phyloP scores from a whole-genome alignment of 2,888 invertebrate genomes.

The Andrena praecox region DNA sequence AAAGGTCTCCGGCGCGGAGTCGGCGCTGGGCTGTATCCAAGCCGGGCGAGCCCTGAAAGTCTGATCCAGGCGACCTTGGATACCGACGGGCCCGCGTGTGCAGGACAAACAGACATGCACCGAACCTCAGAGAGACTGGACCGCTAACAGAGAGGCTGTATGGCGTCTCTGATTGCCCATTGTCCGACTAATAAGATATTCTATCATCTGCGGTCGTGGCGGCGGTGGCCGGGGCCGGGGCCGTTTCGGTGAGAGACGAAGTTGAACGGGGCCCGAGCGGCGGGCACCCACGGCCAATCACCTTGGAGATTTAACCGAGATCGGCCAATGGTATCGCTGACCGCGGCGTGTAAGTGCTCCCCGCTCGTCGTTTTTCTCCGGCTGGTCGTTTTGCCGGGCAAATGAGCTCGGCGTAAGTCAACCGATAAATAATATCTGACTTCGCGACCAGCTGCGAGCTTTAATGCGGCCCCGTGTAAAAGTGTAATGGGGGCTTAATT shows the following conservation, averaged over 20 bases:
- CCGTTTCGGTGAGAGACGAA: constrained; percentile 64
- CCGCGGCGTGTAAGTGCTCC: constrained; percentile 54
- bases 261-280: constrained; percentile 30
- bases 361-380: constrained; percentile 57
- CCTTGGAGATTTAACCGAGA: constrained; percentile 69
- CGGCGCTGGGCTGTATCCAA: not conserved
- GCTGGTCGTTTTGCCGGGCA: constrained; percentile 71
- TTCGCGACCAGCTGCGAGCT: constrained; percentile 75
- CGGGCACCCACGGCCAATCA: constrained; percentile 71
- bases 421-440: constrained; percentile 80
- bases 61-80: constrained; percentile 70
- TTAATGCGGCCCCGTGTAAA: constrained; percentile 76
- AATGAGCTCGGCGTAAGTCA: constrained; percentile 79
- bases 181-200: constrained; percentile 84
- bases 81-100: constrained; percentile 60
- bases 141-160: constrained; percentile 79
- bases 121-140: constrained; percentile 67
- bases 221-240: constrained; percentile 67
- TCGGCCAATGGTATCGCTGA: constrained; percentile 68
- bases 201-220: constrained; percentile 77
- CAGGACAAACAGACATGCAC: constrained; percentile 72
- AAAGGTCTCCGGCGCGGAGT: constrained; percentile 23
- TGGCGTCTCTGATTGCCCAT: constrained; percentile 83
- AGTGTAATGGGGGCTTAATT: constrained; percentile 79
- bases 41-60: constrained; percentile 38